These are phyloP conservation scores for Epizoanthus illoricatus DNA, from an alignment of 92 coral and sea anemone species.

Conservation along the genomic window DNA sequence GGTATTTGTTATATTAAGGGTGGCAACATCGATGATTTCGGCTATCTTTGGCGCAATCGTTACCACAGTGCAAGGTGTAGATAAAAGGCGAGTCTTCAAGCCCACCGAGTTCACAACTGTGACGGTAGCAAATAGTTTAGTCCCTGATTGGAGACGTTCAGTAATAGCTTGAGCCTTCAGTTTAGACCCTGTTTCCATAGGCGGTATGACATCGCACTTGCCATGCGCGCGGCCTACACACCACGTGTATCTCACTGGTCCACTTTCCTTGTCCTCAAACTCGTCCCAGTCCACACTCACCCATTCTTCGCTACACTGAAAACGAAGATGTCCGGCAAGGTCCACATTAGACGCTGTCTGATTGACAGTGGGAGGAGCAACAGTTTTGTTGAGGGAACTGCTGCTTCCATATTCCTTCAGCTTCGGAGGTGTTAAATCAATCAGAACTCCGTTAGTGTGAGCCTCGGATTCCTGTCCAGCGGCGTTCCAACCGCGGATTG, in stretches of 20 bases:
- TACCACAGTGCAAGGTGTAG: conserved; percentile 51
- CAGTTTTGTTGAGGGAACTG: conserved; percentile 37
- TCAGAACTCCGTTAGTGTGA: conserved; percentile 55
- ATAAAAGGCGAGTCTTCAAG: conserved; percentile 56
- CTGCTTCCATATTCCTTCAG: conserved; percentile 44
- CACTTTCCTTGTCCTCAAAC: conserved; percentile 80
- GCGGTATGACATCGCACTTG: conserved; percentile 67
- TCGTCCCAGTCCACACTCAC: conserved; percentile 80
- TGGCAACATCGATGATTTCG: conserved; percentile 61
- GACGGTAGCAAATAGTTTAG: conserved; percentile 68
- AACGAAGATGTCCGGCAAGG: conserved; percentile 32
- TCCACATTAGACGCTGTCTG: background rate
- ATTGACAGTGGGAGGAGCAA: conserved; percentile 16
- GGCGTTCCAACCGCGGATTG: conserved; percentile 68
- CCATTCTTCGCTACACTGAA: conserved; percentile 71
- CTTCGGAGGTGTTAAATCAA: conserved; percentile 76
- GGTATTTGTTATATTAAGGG: conserved; percentile 38
- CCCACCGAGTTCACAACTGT: conserved; percentile 73
- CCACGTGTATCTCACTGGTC: conserved; percentile 62
- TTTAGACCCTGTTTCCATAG: conserved; percentile 39
- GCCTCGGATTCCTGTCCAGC: conserved; percentile 61
- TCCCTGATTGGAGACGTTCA: conserved; percentile 58
- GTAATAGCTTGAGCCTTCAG: conserved; percentile 58
- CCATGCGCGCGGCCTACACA: conserved; percentile 84
- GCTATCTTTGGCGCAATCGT: conserved; percentile 69